Base-by-base conservation (phyloP, 53 echinoderm and acorn worm genomes). In the Zoroaster sp. region DNA sequence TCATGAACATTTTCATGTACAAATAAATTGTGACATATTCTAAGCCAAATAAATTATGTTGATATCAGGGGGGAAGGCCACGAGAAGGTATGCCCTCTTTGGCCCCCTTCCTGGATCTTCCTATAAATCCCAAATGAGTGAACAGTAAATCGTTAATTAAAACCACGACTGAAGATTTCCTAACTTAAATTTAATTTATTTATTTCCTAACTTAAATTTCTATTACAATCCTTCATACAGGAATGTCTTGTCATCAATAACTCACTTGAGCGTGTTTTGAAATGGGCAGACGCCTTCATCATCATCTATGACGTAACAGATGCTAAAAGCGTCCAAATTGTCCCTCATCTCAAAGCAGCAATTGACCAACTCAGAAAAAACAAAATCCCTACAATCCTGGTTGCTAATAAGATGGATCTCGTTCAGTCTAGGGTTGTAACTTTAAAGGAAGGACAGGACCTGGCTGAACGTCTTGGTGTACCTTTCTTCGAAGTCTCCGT, bases 271-370 rank as follows among this genome's bases (percentile, higher is more conserved):
- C 70, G 83, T 4, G 40, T 23, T 13, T 46, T 89, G 51, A 89
- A 89, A 89, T 89, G 89, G 89, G 89, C 89, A 3, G 89, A 89
- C 40, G 89, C 73, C 28, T 78, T 89, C 54, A 80, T 89, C 51
- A 69, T 89, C 71, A 30, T 89, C 1, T 89, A 79, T 35, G 79
- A 89, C 72, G 71, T 89, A 0, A 70, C 89, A 3, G 79, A 89
- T 37, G 51, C 78, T 12, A 49, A 35, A 66, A 89, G 89, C 66
- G 42, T 78, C 39, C 67, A 35, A 10, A 17, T 10, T 21, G 79
- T 89, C 21, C 40, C 89, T 4, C 46, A 66, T 44, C 66, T 91
- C 18, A 85, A 91, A 9, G 74, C 75, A 18, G 47, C 67, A 32
- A 86, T 91, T n/a, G 66, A 59, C 37, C 73, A 41, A 35, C 17